Conservation (phyloP, 2,797 vertebrate genomes). For the Pseudomugil tenellus region DNA sequence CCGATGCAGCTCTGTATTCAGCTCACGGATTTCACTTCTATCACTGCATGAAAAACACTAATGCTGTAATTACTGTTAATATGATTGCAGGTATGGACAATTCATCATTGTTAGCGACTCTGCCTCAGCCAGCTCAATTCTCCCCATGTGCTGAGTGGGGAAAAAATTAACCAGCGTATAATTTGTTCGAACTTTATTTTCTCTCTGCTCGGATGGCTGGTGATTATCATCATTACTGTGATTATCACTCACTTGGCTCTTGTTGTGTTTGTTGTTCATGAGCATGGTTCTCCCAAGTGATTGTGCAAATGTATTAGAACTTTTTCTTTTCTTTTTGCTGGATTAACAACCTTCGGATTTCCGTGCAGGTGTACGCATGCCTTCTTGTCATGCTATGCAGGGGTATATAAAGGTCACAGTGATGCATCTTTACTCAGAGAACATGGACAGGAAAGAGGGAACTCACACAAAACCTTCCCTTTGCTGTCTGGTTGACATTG, state of each 20-base stretch:
- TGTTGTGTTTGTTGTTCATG: conserved; percentile 45
- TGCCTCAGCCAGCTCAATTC: conserved; percentile 52
- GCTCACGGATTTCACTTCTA: conserved; percentile 43
- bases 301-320: conserved; percentile 25
- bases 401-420: conserved; percentile 1
- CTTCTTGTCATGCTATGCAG: conserved; percentile 43
- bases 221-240: conserved; percentile 71
- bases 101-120: conserved; percentile 64
- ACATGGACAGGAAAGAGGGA: conserved; percentile 1
- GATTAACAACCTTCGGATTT: conserved; percentile 18
- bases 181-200: conserved; percentile 72
- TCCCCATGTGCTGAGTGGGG: conserved; percentile 23
- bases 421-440: conserved; percentile 33
- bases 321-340: neutral
- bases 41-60: conserved; percentile 36
- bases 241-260: conserved; percentile 67
- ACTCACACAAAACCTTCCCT: conserved; percentile 29
- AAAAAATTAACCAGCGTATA: conserved; percentile 57
- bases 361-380: conserved; percentile 27
- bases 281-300: conserved; percentile 28
- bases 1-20: conserved; percentile 34
- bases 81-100: conserved; percentile 60
- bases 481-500: conserved; percentile 62
- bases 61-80: conserved; percentile 72
- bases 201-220: conserved; percentile 55